These are phyloP conservation scores for Macrobrachium rosenbergii DNA, from an alignment of 1,140 invertebrate species.

Conservation along the genomic window DNA sequence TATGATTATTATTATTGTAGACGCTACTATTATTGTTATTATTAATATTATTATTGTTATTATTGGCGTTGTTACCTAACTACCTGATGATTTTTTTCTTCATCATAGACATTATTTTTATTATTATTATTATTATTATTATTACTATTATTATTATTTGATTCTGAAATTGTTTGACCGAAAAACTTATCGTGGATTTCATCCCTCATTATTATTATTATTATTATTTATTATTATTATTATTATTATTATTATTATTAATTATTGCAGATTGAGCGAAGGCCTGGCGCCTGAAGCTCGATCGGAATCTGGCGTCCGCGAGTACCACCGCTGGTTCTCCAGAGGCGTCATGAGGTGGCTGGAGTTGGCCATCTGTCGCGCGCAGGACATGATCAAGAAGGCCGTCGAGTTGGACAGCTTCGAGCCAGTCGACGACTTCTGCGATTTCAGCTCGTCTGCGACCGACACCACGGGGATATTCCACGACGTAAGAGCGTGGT, in stretches of 20 bases:
- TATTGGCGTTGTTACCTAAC: no score
- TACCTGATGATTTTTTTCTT: no score
- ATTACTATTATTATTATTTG: no score
- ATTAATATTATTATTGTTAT: no score
- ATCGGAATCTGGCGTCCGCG: constrained; percentile 28
- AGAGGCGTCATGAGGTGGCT: constrained; percentile 52
- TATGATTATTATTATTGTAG: no score
- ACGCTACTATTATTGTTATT: no score
- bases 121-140: no score
- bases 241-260: not conserved
- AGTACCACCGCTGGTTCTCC: constrained; percentile 57
- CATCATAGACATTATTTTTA: no score
- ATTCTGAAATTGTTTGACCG: no score
- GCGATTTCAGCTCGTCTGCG: constrained; percentile 63
- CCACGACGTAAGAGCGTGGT: constrained; percentile 38
- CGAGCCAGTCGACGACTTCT: constrained; percentile 46
- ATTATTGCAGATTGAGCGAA: constrained; percentile 30
- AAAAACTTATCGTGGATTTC: no score
- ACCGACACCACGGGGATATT: constrained; percentile 57
- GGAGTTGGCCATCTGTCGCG: constrained; percentile 33
- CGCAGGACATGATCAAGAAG: constrained; percentile 52
- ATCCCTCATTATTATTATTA: no score
- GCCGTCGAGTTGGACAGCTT: constrained; percentile 60
- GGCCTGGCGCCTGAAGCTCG: constrained; percentile 19
- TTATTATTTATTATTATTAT: not conserved